phyloP scores from a whole-genome alignment of 2,797 vertebrate species.

The Falco concolor region DNA sequence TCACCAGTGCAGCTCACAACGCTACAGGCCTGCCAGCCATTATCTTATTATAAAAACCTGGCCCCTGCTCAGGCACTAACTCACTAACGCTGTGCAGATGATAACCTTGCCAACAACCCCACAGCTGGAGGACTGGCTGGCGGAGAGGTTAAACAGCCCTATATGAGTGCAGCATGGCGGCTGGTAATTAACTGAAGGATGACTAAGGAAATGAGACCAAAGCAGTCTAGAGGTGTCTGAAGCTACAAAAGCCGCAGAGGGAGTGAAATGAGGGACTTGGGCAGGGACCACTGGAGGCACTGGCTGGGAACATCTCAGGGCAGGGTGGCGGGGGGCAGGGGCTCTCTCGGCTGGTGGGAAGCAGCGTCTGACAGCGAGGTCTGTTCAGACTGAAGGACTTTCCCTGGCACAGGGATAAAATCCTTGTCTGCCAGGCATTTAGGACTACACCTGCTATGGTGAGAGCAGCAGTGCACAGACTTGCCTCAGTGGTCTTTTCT shows the following conservation, averaged over 20 bases:
- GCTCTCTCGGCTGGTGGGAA: background rate
- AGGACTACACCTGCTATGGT: background rate
- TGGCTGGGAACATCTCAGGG: fast-evolving
- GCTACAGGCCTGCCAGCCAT: background rate
- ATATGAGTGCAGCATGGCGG: fast-evolving
- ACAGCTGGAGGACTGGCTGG: background rate
- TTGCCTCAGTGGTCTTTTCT: background rate
- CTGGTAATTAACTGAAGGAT: background rate
- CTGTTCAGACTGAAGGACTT: background rate
- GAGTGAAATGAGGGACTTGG: background rate
- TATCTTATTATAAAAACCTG: background rate
- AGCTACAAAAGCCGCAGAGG: background rate
- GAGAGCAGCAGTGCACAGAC: fast-evolving
- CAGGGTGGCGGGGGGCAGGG: fast-evolving
- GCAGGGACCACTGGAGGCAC: background rate
- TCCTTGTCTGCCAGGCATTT: background rate
- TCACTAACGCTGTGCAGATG: background rate
- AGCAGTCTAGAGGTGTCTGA: background rate
- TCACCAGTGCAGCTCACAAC: background rate
- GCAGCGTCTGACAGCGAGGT: fast-evolving
- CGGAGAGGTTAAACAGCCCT: background rate
- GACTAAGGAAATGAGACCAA: background rate
- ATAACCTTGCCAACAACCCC: background rate
- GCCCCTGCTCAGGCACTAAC: background rate
- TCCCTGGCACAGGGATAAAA: background rate